A percentile compares a stretch with the other conserved stretches of the same genome.
These are phyloP conservation scores for Volucella bombylans DNA, from an alignment of 2,888 invertebrate genomes.

Conservation along the genomic window DNA sequence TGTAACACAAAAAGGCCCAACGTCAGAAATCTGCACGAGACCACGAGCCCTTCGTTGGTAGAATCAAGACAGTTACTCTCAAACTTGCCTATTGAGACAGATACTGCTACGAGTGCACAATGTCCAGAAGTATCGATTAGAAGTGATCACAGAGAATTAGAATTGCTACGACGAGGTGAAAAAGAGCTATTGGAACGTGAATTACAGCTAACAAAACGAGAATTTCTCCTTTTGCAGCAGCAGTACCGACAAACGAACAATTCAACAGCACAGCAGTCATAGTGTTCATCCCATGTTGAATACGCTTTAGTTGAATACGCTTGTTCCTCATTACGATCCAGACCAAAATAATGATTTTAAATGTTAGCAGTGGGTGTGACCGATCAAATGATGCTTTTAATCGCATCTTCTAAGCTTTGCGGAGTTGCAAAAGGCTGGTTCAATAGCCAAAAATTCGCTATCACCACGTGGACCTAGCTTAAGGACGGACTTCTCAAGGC, in stretches of 20 bases:
- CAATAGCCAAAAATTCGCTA: not conserved
- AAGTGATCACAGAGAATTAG: slow-evolving; percentile 1
- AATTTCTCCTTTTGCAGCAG: slow-evolving; percentile 8
- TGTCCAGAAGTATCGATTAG: not conserved
- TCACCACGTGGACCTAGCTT: not conserved
- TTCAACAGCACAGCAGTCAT: not conserved
- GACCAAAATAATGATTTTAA: not conserved
- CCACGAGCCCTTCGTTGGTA: not conserved
- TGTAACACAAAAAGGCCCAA: not conserved
- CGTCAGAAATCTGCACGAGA: slow-evolving; percentile 11
- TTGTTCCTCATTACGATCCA: not conserved
- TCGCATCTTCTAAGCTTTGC: slow-evolving; percentile 16
- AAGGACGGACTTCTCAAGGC: not conserved
- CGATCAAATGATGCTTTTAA: slow-evolving; percentile 6
- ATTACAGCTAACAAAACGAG: not conserved
- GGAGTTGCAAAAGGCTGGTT: slow-evolving; percentile 6
- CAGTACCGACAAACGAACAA: not conserved
- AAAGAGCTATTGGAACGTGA: slow-evolving; percentile 18
- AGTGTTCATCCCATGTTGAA: not conserved
- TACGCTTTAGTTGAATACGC: not conserved
- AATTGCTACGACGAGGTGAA: slow-evolving; percentile 5
- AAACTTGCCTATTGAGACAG: slow-evolving; percentile 9
- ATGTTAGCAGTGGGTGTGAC: slow-evolving; percentile 15
- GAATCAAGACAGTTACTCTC: slow-evolving; percentile 3
- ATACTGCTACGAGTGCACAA: slow-evolving; percentile 7